phyloP scores from a whole-genome alignment of 2,888 invertebrate species.

The Cartodere bifasciata region DNA sequence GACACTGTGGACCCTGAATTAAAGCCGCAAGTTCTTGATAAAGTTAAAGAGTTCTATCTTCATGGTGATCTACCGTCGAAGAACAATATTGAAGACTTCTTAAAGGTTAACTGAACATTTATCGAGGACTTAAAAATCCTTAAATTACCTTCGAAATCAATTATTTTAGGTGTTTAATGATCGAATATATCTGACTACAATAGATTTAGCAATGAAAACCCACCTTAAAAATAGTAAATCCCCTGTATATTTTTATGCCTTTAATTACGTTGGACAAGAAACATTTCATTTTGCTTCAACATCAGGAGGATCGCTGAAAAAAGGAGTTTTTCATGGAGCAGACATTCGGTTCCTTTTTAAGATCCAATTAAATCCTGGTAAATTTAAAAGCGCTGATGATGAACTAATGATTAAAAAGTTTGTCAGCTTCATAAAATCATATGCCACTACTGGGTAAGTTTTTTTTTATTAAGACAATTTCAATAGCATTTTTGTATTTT shows the following conservation, averaged over 20 bases:
- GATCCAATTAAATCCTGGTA: slow-evolving; percentile 13
- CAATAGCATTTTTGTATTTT: background rate
- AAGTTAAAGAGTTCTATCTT: slow-evolving; percentile 24
- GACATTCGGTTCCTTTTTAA: slow-evolving; percentile 19
- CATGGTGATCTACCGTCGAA: slow-evolving; percentile 17
- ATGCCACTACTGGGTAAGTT: slow-evolving; percentile 20
- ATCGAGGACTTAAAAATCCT: background rate
- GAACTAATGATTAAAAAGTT: slow-evolving; percentile 22
- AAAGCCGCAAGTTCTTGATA: slow-evolving; percentile 16
- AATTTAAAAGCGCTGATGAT: slow-evolving; percentile 17
- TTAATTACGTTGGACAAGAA: slow-evolving; percentile 17
- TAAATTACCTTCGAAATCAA: slow-evolving; percentile 1
- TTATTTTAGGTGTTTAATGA: slow-evolving; percentile 45
- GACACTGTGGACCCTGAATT: slow-evolving; percentile 20
- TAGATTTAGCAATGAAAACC: slow-evolving; percentile 20
- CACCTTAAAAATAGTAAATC: slow-evolving; percentile 21
- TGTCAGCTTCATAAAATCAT: slow-evolving; percentile 18
- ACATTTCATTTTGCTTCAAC: slow-evolving; percentile 11
- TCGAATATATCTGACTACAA: slow-evolving; percentile 38
- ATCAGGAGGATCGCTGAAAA: slow-evolving; percentile 8
- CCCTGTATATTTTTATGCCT: slow-evolving; percentile 21
- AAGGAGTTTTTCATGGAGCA: slow-evolving; percentile 22
- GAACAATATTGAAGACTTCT: slow-evolving; percentile 19
- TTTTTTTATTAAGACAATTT: background rate
- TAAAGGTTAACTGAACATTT: slow-evolving; percentile 19